Evolutionary conservation across 2,888 invertebrate genomes (phyloP).

Genomic region (Xanthia icteritia): DNA sequence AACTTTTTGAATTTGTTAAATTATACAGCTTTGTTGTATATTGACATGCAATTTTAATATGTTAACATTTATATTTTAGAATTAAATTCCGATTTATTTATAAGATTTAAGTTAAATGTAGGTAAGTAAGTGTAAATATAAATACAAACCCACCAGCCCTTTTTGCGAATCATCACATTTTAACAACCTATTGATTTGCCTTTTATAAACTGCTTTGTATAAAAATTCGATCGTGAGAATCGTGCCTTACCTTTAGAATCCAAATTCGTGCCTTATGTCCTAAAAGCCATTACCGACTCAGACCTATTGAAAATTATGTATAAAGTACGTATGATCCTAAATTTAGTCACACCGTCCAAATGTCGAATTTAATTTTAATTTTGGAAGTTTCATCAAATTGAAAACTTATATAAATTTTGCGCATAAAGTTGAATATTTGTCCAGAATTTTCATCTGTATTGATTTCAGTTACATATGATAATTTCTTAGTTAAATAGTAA

Average conservation of each 20-base stretch:
- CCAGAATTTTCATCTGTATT: constrained; percentile 1
- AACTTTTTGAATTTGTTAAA: constrained; percentile 71
- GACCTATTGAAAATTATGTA: constrained; percentile 7
- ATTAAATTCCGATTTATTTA: constrained; percentile 54
- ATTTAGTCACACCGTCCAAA: constrained; percentile 15
- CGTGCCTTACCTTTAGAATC: constrained; percentile 70
- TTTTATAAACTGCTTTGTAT: constrained; percentile 53
- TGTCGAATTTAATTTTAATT: constrained; percentile 9
- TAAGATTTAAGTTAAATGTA: constrained; percentile 54
- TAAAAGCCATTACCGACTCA: constrained; percentile 23
- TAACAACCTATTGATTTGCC: constrained; percentile 46
- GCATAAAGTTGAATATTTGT: constrained; percentile 1
- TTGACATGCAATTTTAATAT: constrained; percentile 74
- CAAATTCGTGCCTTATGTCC: constrained; percentile 72
- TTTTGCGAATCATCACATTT: constrained; percentile 71
- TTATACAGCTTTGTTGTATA: constrained; percentile 76
- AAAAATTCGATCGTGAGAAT: constrained; percentile 57
- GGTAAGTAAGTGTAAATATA: constrained; percentile 77
- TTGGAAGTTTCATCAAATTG: neutral
- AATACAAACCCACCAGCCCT: constrained; percentile 81
- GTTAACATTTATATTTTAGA: constrained; percentile 66
- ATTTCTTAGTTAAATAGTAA: constrained; percentile 43
- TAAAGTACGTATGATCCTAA: neutral
- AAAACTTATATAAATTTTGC: neutral
- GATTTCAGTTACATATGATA: constrained; percentile 9